Conservation (phyloP, 2,113 vertebrate genomes). For the Cervus canadensis region DNA sequence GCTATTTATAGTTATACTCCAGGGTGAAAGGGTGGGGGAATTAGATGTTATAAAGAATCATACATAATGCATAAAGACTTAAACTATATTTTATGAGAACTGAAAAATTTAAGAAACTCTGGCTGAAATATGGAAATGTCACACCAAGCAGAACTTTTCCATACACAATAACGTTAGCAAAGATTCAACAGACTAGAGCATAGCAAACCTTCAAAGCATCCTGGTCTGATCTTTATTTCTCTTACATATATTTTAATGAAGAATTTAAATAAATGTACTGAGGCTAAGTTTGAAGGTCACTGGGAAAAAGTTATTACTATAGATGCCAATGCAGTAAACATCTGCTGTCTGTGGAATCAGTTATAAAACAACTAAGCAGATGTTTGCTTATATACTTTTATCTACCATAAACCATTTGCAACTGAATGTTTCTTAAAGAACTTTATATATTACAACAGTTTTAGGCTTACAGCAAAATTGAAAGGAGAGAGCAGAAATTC, state of each 20-base stretch:
- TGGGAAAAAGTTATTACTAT: neutral
- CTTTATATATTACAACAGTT: neutral
- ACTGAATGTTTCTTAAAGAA: neutral
- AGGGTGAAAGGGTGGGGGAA: slow-evolving; percentile 55
- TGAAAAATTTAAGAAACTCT: slow-evolving; percentile 66
- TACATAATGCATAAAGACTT: slow-evolving; percentile 60
- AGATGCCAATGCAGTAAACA: neutral
- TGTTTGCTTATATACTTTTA: neutral
- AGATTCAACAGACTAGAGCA: slow-evolving; percentile 27
- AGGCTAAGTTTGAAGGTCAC: slow-evolving; percentile 20
- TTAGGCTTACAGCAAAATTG: neutral
- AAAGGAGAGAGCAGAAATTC: neutral
- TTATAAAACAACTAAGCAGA: neutral
- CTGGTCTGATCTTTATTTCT: neutral
- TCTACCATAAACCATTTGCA: neutral
- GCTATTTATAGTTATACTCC: slow-evolving; percentile 65
- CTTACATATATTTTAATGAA: slow-evolving; percentile 25
- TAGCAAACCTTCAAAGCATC: neutral
- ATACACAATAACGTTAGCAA: neutral
- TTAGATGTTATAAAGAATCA: slow-evolving; percentile 65
- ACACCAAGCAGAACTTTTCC: neutral
- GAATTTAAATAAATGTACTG: neutral
- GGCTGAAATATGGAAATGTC: slow-evolving; percentile 55
- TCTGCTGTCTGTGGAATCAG: neutral
- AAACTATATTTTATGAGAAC: slow-evolving; percentile 50